Base-by-base conservation (phyloP, 2,797 vertebrate species). In the Ispidina picta region DNA sequence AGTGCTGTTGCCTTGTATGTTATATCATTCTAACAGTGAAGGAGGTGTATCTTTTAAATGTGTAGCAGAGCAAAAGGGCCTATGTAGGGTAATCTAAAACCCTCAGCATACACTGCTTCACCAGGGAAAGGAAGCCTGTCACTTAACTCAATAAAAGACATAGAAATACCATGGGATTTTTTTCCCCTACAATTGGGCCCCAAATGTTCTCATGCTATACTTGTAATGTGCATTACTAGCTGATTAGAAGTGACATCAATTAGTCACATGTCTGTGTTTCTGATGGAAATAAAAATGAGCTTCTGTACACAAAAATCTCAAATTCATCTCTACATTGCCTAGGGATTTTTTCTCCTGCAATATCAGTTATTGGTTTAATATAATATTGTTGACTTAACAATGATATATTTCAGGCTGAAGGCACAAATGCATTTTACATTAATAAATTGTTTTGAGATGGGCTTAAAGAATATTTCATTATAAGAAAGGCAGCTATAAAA, bases 321-420 rank as follows among this genome's bases (percentile, higher is more conserved):
- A 98, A 98, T 98, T 98, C 98, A 98, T 98, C 98, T 98, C 97
- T 90, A 91, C 96, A 96, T 98, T 83, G 98, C 98, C 98, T 98
- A 97, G 97, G 98, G 98, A 98, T 97, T 97, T 98, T 97, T 98
- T 79, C 70, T 98, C 97, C 97, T 88, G 97, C 97, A 97, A 98
- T 98, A 99, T 98, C 98, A 97, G 96, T 98, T 98, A 98, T 97
- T 97, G 94, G 94, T 97, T 98, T 98, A 98, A 99, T 98, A 98
- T 98, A 98, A 98, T 99, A 98, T 98, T 98, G 98, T 99, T 99
- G 98, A 99, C 98, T 98, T 99, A 99, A 98, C 98, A 98, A 98
- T 99, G 99, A 99, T 99, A 90, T 98, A 99, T 99, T 98, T 98
- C 96, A 96, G 97, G 98, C 98, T 98, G 95, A 98, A 91, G 98